Conservation (phyloP, 2,888 invertebrate genomes). For the Carabus problematicus region DNA sequence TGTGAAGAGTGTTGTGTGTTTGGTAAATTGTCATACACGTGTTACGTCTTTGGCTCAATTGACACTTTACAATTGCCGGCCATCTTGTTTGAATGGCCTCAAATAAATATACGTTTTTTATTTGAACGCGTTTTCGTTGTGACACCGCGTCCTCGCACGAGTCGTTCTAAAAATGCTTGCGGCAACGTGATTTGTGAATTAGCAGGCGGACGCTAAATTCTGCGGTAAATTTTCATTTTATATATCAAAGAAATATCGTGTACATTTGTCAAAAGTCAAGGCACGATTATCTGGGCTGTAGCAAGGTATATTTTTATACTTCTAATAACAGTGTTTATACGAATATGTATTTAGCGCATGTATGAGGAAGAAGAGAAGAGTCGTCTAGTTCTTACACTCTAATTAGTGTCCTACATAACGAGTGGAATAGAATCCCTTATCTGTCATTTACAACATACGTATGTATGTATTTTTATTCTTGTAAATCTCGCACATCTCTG, state of each 20-base stretch:
- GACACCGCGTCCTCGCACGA: slow-evolving; percentile 15
- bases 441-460: too few relatives aligned
- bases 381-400: too few relatives aligned
- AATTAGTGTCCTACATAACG: too few relatives aligned
- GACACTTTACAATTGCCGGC: neutral
- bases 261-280: neutral
- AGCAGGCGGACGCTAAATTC: slow-evolving; percentile 20
- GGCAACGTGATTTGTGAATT: slow-evolving; percentile 25
- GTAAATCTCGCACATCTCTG: too few relatives aligned
- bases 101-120: slow-evolving; percentile 25
- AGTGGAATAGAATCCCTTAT: too few relatives aligned
- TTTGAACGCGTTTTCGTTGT: slow-evolving; percentile 8
- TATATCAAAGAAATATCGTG: slow-evolving; percentile 10
- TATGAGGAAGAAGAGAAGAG: too few relatives aligned
- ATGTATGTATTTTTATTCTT: too few relatives aligned
- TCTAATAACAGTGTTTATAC: neutral
- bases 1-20: neutral
- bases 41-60: too few relatives aligned
- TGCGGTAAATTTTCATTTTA: slow-evolving; percentile 16
- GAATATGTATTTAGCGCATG: too few relatives aligned
- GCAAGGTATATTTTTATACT: neutral
- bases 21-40: too few relatives aligned
- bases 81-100: slow-evolving; percentile 19
- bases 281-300: neutral
- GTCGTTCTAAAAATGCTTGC: slow-evolving; percentile 20